Evolutionary conservation across 2,888 invertebrate species (phyloP), one percentile per base, ranked within the genome.

Genomic region (Sussaba pulchella): DNA sequence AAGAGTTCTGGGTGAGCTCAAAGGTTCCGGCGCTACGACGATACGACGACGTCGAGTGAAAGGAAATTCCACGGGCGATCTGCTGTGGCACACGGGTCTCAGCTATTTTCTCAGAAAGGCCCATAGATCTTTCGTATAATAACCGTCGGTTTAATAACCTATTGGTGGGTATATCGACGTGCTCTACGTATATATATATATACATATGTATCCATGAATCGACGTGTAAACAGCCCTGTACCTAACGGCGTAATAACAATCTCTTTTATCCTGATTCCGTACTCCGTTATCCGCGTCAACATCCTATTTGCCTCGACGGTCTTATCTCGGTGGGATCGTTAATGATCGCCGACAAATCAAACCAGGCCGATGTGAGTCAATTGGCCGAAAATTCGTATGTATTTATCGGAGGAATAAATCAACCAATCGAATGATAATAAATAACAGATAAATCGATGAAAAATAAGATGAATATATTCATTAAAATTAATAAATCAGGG

Each of bases 221-320:
- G 6, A 14, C n/a, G n/a, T 17, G 24, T n/a, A 45, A 45, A n/a
- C 14, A 14, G 45, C 45, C 5, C 57, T n/a, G 43, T 73, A 74
- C 63, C 63, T 17, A n/a, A 43, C 67, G 66, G 71, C 75, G 77
- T 79, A 82, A 82, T 83, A 83, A 83, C 83, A 83, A 83, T 83
- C 83, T 83, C 82, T 82, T 83, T 82, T 82, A 83, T 82, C 70
- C 83, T 75, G 75, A 82, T 78, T 82, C 39, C 74, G 52, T 77
- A 77, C 74, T 54, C 45, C 54, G 52, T 79, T 77, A 83, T 82
- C 82, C 79, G 77, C 77, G 74, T 70, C 64, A 63, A 80, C 71
- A 80, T 83, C 74, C 82, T 78, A 80, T 78, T 81, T 57, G 71
- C 57, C 67, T 24, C 54, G 31, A 36, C 26, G n/a, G 2, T 26